Conservation (phyloP, 2,113 vertebrate species). For the Lasiurus borealis region DNA sequence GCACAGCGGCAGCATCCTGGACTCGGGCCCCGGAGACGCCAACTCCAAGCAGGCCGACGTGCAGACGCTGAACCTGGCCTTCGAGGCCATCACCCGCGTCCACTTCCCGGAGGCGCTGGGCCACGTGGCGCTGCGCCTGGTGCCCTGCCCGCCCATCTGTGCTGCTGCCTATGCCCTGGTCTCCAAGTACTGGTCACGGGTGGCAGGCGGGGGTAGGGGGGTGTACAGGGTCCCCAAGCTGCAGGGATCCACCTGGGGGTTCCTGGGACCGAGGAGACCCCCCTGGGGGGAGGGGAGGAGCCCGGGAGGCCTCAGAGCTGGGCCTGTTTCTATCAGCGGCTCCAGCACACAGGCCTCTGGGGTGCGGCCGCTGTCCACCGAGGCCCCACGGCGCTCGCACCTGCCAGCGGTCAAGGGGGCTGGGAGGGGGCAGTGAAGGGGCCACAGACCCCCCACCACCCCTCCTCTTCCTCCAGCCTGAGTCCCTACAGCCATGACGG, state of each 20-base stretch:
- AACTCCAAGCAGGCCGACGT: conserved; percentile 88
- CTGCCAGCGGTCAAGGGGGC: not conserved
- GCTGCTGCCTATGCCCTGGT: conserved; percentile 86
- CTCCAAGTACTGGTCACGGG: conserved; percentile 84
- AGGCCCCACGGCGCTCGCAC: not conserved
- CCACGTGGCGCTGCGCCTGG: conserved; percentile 87
- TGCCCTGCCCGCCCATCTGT: conserved; percentile 89
- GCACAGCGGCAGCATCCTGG: conserved; percentile 89
- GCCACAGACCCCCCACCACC: not conserved
- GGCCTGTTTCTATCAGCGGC: not conserved
- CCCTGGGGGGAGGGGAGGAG: not conserved
- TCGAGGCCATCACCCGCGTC: conserved; percentile 85
- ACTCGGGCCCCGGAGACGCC: conserved; percentile 84
- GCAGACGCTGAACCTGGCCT: conserved; percentile 85
- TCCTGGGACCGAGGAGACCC: not conserved
- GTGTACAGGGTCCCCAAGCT: not conserved
- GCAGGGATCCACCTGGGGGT: not conserved
- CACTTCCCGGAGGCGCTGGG: conserved; percentile 89
- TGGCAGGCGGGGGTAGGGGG: not conserved
- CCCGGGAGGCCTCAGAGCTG: not conserved
- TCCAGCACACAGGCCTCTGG: not conserved
- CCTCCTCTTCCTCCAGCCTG: conserved; percentile 77
- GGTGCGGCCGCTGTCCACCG: not conserved
- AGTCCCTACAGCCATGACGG: conserved; percentile 89
- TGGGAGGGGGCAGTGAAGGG: not conserved